Evolutionary conservation across 2,888 invertebrate species (phyloP), one percentile per base, ranked within the genome.

Genomic region (Acronicta alni): DNA sequence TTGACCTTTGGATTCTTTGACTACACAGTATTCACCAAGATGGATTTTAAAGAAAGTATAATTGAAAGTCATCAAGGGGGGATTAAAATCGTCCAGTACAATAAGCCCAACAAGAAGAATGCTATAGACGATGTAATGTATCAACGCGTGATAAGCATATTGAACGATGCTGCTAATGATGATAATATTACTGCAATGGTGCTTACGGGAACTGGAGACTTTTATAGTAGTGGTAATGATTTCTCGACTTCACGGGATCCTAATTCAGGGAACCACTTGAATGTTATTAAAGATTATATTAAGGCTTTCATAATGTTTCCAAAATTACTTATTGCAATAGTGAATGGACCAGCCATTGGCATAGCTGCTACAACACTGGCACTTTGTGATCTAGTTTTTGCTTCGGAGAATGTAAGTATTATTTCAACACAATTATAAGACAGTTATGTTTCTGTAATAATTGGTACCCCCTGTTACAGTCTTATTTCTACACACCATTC

Each of bases 301-400:
- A 93, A 95, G 59, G 95, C 97, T 0, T 96, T 98, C 74, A 97
- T 99, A 68, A 96, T 96, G 72, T 98, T 98, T 87, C 97, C 98
- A 0, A 99, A 99, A 90, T 91, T 98, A 35, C 86, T 99, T 42
- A 95, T 99, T 67, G 97, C 97, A 14, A 92, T 99, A 58, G 96
- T 99, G 0, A 99, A 99, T 95, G 99, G 99, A 1, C 99, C 99
- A 41, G 98, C 98, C 14, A 96, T 99, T 74, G 99, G 99, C 23
- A 96, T 99, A 74, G 97, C 97, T 41, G 97, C 97, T 3, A 99
- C 99, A 0, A 96, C 97, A 10, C 92, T 98, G 49, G 97, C 96
- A 0, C 93, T 99, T 1, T 98, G 97, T 92, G 99, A 99, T 94
- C 94, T 97, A 57, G 97, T 98, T 8, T 98, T 98, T 94, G 97